phyloP scores from a whole-genome alignment of 2,888 invertebrate genomes.

The Pachycephus smyrnensis region DNA sequence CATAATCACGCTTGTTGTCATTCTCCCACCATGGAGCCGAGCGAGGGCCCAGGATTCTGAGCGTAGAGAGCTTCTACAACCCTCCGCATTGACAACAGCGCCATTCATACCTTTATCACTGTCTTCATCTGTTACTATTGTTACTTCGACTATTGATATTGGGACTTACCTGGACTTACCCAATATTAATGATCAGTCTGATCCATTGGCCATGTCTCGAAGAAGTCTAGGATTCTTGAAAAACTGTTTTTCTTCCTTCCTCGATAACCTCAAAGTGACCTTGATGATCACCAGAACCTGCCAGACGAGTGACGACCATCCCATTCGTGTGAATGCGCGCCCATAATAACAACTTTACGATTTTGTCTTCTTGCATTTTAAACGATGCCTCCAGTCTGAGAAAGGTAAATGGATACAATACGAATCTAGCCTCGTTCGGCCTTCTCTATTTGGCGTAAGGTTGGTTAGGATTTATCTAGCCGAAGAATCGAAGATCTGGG shows the following conservation, averaged over 20 bases:
- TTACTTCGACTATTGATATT: not conserved
- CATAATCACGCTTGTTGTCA: conserved; percentile 54
- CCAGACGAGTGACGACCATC: not conserved
- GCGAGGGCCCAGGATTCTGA: not conserved
- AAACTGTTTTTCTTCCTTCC: not conserved
- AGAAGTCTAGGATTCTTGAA: not conserved
- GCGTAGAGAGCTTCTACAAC: not conserved
- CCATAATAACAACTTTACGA: not conserved
- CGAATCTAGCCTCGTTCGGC: not conserved
- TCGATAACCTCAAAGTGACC: not conserved
- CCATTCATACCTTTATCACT: no score
- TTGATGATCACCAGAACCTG: not conserved
- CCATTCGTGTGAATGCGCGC: not conserved
- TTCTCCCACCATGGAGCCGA: conserved; percentile 29
- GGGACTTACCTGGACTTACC: not conserved
- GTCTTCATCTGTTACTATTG: not conserved
- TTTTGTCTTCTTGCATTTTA: not conserved
- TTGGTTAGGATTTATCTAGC: not conserved
- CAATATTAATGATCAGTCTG: not conserved
- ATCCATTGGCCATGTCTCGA: no score
- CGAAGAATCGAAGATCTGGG: not conserved
- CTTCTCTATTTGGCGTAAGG: not conserved
- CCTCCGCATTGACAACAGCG: not conserved
- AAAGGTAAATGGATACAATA: not conserved
- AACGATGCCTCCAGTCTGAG: not conserved